phyloP scores from a whole-genome alignment of 92 coral and sea anemone genomes.

The Parazoanthus swiftii region DNA sequence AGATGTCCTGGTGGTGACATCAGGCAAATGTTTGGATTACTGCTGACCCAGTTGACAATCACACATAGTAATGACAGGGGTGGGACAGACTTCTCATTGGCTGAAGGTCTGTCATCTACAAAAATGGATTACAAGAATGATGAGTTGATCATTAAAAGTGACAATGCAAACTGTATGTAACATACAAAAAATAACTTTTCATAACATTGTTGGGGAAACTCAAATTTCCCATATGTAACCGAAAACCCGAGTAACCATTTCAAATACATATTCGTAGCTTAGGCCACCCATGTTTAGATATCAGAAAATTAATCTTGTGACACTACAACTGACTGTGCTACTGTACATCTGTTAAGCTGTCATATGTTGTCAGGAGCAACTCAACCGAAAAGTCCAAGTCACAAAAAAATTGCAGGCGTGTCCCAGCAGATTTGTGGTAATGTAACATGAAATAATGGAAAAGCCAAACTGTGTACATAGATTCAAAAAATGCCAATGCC shows the following conservation, averaged over 20 bases:
- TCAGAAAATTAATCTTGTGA: too few species aligned
- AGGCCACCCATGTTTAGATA: too few species aligned
- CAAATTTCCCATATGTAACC: too few species aligned
- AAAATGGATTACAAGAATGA: not conserved
- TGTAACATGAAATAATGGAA: not conserved
- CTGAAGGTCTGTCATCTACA: conserved; percentile 35
- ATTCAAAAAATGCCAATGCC: too few species aligned
- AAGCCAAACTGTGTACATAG: not conserved
- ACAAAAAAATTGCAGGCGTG: not conserved
- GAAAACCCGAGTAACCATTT: too few species aligned
- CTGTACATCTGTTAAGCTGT: too few species aligned
- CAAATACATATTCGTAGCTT: too few species aligned
- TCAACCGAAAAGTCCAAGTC: not conserved
- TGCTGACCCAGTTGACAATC: conserved; percentile 85
- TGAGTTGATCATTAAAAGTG: not conserved
- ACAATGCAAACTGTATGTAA: not conserved
- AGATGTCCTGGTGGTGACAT: conserved; percentile 70
- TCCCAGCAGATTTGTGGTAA: not conserved
- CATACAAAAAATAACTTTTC: not conserved
- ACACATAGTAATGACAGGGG: conserved; percentile 74
- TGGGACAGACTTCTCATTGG: conserved; percentile 46
- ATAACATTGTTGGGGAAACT: too few species aligned
- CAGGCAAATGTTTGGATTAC: conserved; percentile 77
- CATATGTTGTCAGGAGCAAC: too few species aligned
- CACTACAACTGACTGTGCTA: too few species aligned